Conservation (phyloP, 92 coral and sea anemone species). For the Palythoa heliodiscus region DNA sequence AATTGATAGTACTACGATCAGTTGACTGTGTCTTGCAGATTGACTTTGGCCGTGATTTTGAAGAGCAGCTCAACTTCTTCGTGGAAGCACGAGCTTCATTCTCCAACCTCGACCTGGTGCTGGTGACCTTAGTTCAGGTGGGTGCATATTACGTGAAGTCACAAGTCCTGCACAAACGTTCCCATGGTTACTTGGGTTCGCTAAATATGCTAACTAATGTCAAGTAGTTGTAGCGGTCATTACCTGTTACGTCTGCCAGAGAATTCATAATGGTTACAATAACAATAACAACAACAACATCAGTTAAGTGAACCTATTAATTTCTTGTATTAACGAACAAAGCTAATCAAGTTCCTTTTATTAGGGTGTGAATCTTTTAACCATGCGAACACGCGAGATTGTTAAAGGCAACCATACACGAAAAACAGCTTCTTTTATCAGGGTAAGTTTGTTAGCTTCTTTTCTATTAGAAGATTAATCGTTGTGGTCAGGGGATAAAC, state of each 20-base stretch:
- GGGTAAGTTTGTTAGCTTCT: constrained; percentile 57
- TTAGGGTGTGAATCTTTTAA: constrained; percentile 89
- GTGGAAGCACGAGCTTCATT: constrained; percentile 97
- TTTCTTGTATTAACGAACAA: background rate
- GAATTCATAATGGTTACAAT: too few species aligned
- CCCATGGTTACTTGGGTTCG: too few species aligned
- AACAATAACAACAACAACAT: too few species aligned
- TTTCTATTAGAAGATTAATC: too few species aligned
- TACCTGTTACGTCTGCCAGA: too few species aligned
- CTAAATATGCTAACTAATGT: too few species aligned
- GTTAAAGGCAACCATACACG: constrained; percentile 95
- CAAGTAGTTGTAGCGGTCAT: too few species aligned
- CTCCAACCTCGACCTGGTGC: constrained; percentile 90
- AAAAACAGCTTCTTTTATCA: constrained; percentile 93
- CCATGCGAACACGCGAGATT: constrained; percentile 87
- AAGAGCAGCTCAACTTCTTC: constrained; percentile 92
- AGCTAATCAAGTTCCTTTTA: background rate
- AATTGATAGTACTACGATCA: background rate
- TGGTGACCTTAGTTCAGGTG: constrained; percentile 92
- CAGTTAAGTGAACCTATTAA: background rate
- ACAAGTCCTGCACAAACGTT: background rate
- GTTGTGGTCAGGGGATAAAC: too few species aligned
- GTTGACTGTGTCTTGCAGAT: constrained; percentile 53
- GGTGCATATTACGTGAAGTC: background rate
- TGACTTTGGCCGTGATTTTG: constrained; percentile 99